Evolutionary conservation across 2,888 invertebrate genomes (phyloP), one percentile per base, ranked within the genome.

Genomic region (Acleris sparsana): DNA sequence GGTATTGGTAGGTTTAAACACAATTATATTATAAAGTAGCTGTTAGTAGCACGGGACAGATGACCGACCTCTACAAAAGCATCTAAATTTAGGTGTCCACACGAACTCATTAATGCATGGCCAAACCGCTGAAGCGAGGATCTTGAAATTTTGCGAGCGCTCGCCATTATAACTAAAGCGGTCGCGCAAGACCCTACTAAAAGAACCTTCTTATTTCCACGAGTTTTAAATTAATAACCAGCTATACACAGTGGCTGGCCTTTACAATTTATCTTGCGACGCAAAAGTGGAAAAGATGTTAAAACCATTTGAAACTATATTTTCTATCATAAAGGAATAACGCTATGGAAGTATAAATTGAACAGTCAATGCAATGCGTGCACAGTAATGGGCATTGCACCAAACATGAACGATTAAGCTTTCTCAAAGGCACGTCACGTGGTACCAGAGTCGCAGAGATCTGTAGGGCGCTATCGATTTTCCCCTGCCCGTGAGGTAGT

Each of bases 381-480:
- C 44, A 57, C 25, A 43, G 13, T 65, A 51, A 60, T 51, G 55
- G 51, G 55, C 59, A 51, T 51, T 61, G 51, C 52, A 56, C 51
- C 61, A 70, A 70, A 70, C 58, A 70, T 68, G 64, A 70, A 68
- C 70, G 69, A 68, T 69, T 69, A 70, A 70, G 69, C 68, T 67
- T 71, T 72, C 70, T 72, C 68, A 55, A 71, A 73, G 71, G 72
- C 71, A 73, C 75, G 76, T 74, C 75, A 73, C 71, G 74, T 70
- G 64, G 67, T 67, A 69, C 64, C 70, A 72, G 70, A 72, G 69
- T 74, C 80, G 80, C 75, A 78, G 79, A 71, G 76, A 77, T 79
- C 76, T 85, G 83, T 86, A 85, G 82, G 84, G 77, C 82, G 82
- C 55, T 92, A 92, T 92, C 90, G 92, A 92, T 92, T 91, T 92